Conservation (phyloP, 2,113 vertebrate genomes). For the Muntiacus muntjak region DNA sequence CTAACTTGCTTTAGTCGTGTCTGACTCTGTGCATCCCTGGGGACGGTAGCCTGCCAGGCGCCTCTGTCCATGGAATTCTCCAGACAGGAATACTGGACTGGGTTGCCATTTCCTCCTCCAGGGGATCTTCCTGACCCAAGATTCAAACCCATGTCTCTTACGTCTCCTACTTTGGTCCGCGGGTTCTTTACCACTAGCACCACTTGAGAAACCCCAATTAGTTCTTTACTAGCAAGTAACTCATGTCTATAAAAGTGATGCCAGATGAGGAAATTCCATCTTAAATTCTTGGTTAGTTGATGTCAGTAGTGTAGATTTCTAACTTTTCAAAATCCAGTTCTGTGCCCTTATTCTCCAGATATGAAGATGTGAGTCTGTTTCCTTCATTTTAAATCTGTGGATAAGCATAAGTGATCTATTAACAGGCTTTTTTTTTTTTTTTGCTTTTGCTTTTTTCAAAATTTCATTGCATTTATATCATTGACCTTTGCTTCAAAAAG, state of each 20-base stretch:
- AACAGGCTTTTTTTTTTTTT: conserved; percentile 52
- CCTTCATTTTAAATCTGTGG: conserved; percentile 74
- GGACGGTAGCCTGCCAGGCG: not conserved
- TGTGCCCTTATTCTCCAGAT: conserved; percentile 58
- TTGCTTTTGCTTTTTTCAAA: not conserved
- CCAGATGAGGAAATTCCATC: conserved; percentile 64
- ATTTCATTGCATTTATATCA: conserved; percentile 74
- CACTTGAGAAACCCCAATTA: not conserved
- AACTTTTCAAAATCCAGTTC: conserved; percentile 55
- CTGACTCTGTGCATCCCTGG: not conserved
- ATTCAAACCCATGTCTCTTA: not conserved
- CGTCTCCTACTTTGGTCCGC: accelerated
- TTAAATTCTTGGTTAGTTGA: not conserved
- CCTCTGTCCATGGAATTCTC: not conserved
- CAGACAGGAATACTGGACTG: not conserved
- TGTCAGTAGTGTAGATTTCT: conserved; percentile 62
- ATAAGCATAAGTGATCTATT: conserved; percentile 72
- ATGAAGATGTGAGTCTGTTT: conserved; percentile 64
- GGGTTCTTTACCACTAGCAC: not conserved
- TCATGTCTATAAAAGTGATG: conserved; percentile 45
- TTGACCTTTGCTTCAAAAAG: conserved; percentile 82
- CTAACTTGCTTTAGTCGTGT: not conserved
- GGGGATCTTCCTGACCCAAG: not conserved
- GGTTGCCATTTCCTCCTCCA: not conserved
- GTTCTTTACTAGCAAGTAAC: not conserved